Evolutionary conservation across 2,888 invertebrate genomes (phyloP), one percentile per base, ranked within the genome.

Genomic region (Choristoneura rosaceana): DNA sequence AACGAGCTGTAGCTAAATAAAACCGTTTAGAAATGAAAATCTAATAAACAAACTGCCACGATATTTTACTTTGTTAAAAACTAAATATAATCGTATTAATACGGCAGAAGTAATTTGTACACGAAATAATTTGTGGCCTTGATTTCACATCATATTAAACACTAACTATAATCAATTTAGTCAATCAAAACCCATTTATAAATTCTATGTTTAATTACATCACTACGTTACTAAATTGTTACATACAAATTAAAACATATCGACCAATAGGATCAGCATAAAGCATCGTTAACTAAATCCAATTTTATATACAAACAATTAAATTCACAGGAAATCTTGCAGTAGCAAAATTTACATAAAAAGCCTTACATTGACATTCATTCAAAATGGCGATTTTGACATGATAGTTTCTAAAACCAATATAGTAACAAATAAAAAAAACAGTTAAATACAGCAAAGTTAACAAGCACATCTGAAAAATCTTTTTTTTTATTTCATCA

Each of bases 141-240:
- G 50, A 60, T 64, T 78, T 70, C 55, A 52, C 43, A 50, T 65
- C 70, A 70, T 74, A n/a, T n/a, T n/a, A 77, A 77, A 76, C 73
- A 76, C 64, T 65, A 70, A 77, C 75, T 70, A 79, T 75, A 76
- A 76, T 75, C 71, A 69, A 65, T 66, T 74, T 75, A 73, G 63
- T 43, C 66, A 75, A 67, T 55, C 67, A 62, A 81, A 83, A 84
- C 82, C 77, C 78, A 79, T 64, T 80, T 76, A 75, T 79, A 84
- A 84, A 79, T 41, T 66, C 74, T 77, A 80, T 79, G 75, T 76
- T 80, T 78, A 77, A 78, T 80, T 80, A 82, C 74, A 79, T 71
- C 73, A 77, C 74, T 66, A 75, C 74, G 74, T 78, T 78, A 45
- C 15, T 62, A 58, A 59, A 63, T 14, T 75, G 61, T 76, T 74